These are phyloP conservation scores for Pygoscelis adeliae DNA, from an alignment of 2,113 vertebrate genomes.

Conservation along the genomic window DNA sequence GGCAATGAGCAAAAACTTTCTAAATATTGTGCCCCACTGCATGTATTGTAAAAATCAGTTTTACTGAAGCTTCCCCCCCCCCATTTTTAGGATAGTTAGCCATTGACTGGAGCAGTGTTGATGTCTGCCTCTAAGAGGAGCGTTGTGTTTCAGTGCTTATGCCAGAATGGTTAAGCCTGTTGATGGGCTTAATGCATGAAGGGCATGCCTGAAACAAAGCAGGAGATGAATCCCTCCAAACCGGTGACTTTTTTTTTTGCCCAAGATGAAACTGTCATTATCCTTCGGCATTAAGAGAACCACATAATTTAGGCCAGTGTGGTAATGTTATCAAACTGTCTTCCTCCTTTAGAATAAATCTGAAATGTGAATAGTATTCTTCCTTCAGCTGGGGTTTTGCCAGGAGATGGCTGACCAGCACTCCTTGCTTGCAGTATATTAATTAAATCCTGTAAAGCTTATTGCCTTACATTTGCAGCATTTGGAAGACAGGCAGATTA, in stretches of 20 bases:
- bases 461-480: not conserved
- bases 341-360: constrained; percentile 39
- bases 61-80: not conserved
- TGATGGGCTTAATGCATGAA: not conserved
- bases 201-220: not conserved
- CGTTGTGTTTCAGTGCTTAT: not conserved
- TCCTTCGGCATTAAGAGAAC: not conserved
- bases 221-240: not conserved
- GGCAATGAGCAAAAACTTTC: not conserved
- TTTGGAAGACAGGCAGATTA: constrained; percentile 17
- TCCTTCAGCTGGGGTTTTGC: not conserved
- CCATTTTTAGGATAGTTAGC: not conserved
- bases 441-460: not conserved
- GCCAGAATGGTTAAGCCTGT: not conserved
- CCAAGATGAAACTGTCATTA: not conserved
- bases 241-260: not conserved
- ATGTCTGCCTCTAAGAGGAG: not conserved
- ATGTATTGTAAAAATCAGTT: not conserved
- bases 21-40: not conserved
- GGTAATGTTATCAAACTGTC: not conserved
- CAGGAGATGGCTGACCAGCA: not conserved
- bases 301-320: not conserved
- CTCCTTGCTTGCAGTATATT: not conserved
- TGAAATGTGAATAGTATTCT: not conserved
- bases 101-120: not conserved